Base-by-base conservation (phyloP, 2,888 invertebrate genomes). In the Itoplectis maculator region DNA sequence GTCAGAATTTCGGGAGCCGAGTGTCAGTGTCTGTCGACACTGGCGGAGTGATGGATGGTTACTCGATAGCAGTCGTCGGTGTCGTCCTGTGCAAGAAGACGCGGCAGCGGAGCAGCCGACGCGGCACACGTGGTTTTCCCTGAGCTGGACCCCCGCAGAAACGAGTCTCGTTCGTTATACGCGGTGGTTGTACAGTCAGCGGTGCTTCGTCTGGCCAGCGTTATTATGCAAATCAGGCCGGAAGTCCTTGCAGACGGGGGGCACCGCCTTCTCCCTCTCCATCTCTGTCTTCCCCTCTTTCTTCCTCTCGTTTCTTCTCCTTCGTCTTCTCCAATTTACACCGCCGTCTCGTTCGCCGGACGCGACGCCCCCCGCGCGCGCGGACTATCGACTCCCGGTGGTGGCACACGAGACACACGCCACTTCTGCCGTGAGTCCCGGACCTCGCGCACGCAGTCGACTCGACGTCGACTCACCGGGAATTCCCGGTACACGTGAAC, bases 191-290 rank as follows among this genome's bases (percentile, higher is more conserved):
- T 35, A 40, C 49, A 51, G 54, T 42, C 75, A n/a, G n/a, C 40
- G 37, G 11, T 59, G 45, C 37, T 79, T 85, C 29, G 81, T 49
- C 79, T 70, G 79, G 65, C 23, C 78, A 65, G 79, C 81, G 84
- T 82, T 87, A 88, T 89, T 87, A 88, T 89, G 88, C 82, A 88
- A 89, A 88, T 87, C 81, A 66, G 81, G 80, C 84, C 87, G 89
- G 86, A 89, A 88, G 89, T 85, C 75, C 86, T 83, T 76, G 85
- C 84, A 83, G 77, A 83, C 79, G 74, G 23, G 15, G 45, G 29
- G 45, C 63, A 47, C 51, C 66, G 56, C 79, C 79, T 40, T 72
- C 63, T 76, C 68, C 72, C 59, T 70, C 47, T 66, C 29, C 61
- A 51, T 63, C 42, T 47, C 20, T 9, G 13, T 65, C 23, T 7